These are phyloP conservation scores for Ciona savignyi DNA, from an alignment of 23 tunicate species.

Conservation along the genomic window DNA sequence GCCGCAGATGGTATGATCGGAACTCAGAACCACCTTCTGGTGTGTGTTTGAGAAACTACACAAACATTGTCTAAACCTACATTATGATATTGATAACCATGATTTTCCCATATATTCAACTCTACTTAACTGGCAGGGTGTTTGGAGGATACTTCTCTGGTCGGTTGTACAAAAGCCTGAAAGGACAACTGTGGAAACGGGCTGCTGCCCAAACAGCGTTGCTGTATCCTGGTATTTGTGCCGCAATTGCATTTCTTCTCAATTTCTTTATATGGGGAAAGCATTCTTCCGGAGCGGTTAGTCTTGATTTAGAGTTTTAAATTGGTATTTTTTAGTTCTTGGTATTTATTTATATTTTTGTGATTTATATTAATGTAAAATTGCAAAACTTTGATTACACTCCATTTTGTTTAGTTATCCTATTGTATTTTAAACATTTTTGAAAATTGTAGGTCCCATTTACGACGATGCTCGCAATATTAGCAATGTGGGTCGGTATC, in stretches of 20 bases:
- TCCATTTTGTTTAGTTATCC: not conserved
- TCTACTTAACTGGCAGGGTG: constrained; percentile 34
- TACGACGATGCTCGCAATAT: constrained; percentile 87
- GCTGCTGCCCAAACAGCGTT: constrained; percentile 95
- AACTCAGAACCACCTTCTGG: no score
- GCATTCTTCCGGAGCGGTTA: constrained; percentile 98
- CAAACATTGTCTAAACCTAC: no score
- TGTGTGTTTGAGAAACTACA: no score
- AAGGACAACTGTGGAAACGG: constrained; percentile 97
- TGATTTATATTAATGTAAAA: not conserved
- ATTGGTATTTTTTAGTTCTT: no score
- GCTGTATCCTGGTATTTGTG: constrained; percentile 78
- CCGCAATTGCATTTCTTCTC: constrained; percentile 69
- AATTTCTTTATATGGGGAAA: constrained; percentile 99
- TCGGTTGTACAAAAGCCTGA: constrained; percentile 87
- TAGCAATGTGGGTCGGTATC: constrained; percentile 88
- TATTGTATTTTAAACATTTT: not conserved
- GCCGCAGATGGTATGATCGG: no score
- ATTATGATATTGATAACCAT: no score
- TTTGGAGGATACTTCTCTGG: constrained; percentile 97
- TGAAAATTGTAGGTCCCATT: constrained; percentile 66
- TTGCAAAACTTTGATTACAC: not conserved
- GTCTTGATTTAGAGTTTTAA: no score
- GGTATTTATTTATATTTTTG: no score
- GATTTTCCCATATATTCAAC: no score